Evolutionary conservation across 1,140 invertebrate species (phyloP).

Genomic region (Pseudomyrmex dendroicus): DNA sequence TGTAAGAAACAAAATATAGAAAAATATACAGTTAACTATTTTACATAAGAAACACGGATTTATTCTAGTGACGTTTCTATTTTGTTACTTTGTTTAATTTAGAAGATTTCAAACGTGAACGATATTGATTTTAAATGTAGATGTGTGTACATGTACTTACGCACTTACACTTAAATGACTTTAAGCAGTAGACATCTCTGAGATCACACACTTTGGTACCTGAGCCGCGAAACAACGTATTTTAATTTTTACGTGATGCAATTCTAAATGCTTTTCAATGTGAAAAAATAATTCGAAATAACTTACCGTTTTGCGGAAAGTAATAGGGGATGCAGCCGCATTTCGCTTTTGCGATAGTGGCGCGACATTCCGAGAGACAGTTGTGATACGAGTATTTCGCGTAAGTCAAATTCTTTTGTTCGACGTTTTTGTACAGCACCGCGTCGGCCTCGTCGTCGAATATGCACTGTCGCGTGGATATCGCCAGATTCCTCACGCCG

Average conservation of each 20-base stretch:
- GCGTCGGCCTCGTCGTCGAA: constrained; percentile 84
- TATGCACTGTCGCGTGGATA: constrained; percentile 86
- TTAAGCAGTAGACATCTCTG: constrained; percentile 83
- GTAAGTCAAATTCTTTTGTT: constrained; percentile 69
- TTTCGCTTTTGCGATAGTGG: constrained; percentile 78
- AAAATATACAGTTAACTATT: background rate
- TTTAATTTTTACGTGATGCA: background rate
- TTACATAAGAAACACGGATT: background rate
- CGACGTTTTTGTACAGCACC: constrained; percentile 68
- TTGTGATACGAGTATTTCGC: constrained; percentile 87
- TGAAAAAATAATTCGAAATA: background rate
- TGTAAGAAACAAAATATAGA: constrained; percentile 42
- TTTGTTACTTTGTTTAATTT: no score
- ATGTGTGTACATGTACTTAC: background rate
- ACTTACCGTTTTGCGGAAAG: constrained; percentile 84
- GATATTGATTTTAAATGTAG: no score
- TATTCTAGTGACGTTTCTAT: no score
- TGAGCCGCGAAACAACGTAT: constrained; percentile 22
- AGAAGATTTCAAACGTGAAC: no score
- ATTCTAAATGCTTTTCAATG: no score
- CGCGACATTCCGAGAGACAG: constrained; percentile 87
- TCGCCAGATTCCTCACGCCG: constrained; percentile 83
- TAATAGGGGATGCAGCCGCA: constrained; percentile 88
- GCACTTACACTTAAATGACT: constrained; percentile 79
- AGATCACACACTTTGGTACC: constrained; percentile 83